Conservation (phyloP, 2,797 vertebrate species). For the Gallinago stenura region DNA sequence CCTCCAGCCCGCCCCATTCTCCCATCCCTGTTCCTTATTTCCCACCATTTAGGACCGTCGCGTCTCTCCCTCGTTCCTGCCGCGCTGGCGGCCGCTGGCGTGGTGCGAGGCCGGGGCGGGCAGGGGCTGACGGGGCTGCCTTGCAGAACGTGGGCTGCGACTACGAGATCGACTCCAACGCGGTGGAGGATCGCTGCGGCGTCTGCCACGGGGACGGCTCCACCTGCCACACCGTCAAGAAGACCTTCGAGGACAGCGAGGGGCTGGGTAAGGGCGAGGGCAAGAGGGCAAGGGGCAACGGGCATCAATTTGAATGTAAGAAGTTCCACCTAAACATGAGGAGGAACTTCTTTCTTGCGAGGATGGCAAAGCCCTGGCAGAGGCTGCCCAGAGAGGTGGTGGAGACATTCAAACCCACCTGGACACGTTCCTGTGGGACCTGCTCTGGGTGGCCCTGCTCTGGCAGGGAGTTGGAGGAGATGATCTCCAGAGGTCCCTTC, state of each 20-base stretch:
- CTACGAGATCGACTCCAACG: slow-evolving; percentile 90
- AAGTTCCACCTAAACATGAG: too few species aligned
- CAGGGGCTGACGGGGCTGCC: background rate
- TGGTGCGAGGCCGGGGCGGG: background rate
- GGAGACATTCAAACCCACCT: too few species aligned
- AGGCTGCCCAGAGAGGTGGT: too few species aligned
- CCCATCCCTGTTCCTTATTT: background rate
- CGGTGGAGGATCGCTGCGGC: slow-evolving; percentile 91
- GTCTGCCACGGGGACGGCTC: slow-evolving; percentile 93
- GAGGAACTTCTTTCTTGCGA: too few species aligned
- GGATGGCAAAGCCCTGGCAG: too few species aligned
- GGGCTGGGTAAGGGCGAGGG: slow-evolving; percentile 85
- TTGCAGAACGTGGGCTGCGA: slow-evolving; percentile 94
- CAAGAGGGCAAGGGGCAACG: too few species aligned
- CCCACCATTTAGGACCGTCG: background rate
- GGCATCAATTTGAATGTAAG: too few species aligned
- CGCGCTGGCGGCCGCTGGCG: fast-evolving
- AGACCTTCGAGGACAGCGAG: slow-evolving; percentile 89
- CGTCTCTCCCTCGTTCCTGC: background rate
- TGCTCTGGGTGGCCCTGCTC: too few species aligned
- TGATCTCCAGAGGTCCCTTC: too few species aligned
- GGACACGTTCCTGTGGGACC: too few species aligned
- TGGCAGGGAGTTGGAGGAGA: too few species aligned
- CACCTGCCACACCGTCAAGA: slow-evolving; percentile 91
- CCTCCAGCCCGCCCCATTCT: background rate